Percentiles rank a stretch among this genome's conserved stretches.
phyloP scores from a whole-genome alignment of 2,113 vertebrate genomes.

The Burhinus oedicnemus region DNA sequence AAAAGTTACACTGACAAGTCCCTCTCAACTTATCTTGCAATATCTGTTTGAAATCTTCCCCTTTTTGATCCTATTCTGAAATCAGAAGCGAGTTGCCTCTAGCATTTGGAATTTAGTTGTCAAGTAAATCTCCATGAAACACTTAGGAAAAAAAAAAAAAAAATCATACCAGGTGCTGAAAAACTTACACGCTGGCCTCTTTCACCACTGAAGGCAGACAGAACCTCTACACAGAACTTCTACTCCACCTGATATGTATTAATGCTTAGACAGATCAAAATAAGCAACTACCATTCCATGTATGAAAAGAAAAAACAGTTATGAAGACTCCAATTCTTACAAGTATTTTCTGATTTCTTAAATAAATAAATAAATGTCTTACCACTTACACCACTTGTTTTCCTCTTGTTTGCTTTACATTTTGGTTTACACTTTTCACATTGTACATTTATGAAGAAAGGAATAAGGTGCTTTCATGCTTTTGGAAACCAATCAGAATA shows the following conservation, averaged over 20 bases:
- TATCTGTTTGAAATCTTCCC: slow-evolving; percentile 12
- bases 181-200: neutral
- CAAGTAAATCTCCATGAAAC: neutral
- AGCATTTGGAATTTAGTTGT: slow-evolving; percentile 49
- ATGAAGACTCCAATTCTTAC: too few species aligned
- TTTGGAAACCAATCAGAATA: neutral
- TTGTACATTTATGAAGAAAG: neutral
- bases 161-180: neutral
- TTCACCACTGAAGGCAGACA: neutral
- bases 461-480: neutral
- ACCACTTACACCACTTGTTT: neutral
- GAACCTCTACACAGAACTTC: neutral
- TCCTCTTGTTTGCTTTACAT: neutral
- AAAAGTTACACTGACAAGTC: neutral
- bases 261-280: neutral
- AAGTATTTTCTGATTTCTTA: too few species aligned
- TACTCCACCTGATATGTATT: neutral
- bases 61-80: neutral
- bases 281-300: neutral
- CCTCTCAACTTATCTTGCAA: neutral
- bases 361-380: too few species aligned
- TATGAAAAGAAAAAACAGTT: too few species aligned
- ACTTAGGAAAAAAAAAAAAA: neutral
- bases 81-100: neutral
- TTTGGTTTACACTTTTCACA: neutral